phyloP scores from a whole-genome alignment of 2,888 invertebrate species.

The Candidula unifasciata region DNA sequence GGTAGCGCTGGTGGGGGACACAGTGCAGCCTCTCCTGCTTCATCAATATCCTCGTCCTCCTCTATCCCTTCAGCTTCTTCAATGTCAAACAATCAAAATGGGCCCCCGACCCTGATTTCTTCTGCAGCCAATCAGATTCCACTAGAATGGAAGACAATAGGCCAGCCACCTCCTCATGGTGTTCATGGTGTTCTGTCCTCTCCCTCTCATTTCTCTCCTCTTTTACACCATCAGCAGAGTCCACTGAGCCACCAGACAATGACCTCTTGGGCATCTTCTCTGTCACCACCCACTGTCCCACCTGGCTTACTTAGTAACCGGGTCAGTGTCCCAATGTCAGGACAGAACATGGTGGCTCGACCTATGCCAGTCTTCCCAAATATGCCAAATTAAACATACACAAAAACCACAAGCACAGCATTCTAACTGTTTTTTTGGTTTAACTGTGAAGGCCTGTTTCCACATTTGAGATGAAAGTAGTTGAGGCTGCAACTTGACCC shows the following conservation, averaged over 20 bases:
- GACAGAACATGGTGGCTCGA: constrained; percentile 53
- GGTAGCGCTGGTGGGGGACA: constrained; percentile 28
- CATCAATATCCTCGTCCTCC: constrained; percentile 29
- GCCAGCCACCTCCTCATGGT: constrained; percentile 41
- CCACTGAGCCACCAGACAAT: constrained; percentile 48
- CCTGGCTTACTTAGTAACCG: constrained; percentile 53
- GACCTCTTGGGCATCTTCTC: constrained; percentile 45
- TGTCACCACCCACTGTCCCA: constrained; percentile 47
- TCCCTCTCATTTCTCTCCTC: constrained; percentile 48
- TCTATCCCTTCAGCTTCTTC: constrained; percentile 33
- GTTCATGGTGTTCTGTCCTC: constrained; percentile 48
- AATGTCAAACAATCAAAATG: constrained; percentile 30
- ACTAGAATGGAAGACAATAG: constrained; percentile 44
- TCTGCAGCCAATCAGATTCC: constrained; percentile 47
- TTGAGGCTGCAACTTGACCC: too few species aligned
- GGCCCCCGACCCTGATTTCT: constrained; percentile 21
- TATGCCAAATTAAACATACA: constrained; percentile 44
- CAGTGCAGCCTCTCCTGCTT: constrained; percentile 30
- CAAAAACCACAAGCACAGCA: not conserved
- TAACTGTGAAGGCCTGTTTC: not conserved
- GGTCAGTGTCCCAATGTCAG: constrained; percentile 48
- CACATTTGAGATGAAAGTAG: too few species aligned
- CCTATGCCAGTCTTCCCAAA: constrained; percentile 56
- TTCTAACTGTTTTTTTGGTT: too few species aligned
- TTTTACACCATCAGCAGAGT: constrained; percentile 48